phyloP scores from a whole-genome alignment of 2,888 invertebrate genomes.

The Leucozona laternaria region DNA sequence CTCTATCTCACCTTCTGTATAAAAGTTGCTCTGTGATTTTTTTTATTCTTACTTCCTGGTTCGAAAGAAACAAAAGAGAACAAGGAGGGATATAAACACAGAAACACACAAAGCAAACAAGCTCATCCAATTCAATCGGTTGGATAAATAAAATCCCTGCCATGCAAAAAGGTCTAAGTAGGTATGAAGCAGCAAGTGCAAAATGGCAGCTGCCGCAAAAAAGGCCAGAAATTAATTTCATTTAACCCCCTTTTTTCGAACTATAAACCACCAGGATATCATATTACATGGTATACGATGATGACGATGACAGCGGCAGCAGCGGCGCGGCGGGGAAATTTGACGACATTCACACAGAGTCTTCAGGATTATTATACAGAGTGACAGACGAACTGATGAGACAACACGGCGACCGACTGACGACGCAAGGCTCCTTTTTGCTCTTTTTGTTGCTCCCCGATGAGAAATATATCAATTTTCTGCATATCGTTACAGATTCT shows the following conservation, averaged over 20 bases:
- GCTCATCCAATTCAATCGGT: slow-evolving; percentile 72
- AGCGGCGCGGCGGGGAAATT: not conserved
- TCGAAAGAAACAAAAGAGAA: not conserved
- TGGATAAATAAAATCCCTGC: slow-evolving; percentile 71
- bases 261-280: slow-evolving; percentile 50
- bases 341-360: slow-evolving; percentile 26
- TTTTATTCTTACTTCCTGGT: slow-evolving; percentile 44
- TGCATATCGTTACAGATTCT: slow-evolving; percentile 8
- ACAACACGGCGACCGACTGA: slow-evolving; percentile 9
- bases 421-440: slow-evolving; percentile 33
- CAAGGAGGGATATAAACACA: not conserved
- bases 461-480: slow-evolving; percentile 59
- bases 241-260: slow-evolving; percentile 61
- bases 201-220: slow-evolving; percentile 64
- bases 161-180: slow-evolving; percentile 21
- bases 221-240: slow-evolving; percentile 71
- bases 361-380: slow-evolving; percentile 48
- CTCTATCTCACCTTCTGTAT: not conserved
- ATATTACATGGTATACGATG: slow-evolving; percentile 52
- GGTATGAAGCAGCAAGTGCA: slow-evolving; percentile 19
- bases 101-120: slow-evolving; percentile 51
- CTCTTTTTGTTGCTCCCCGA: slow-evolving; percentile 45
- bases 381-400: slow-evolving; percentile 47
- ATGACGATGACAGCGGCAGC: slow-evolving; percentile 9
- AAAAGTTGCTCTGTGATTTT: not conserved